phyloP scores from a whole-genome alignment of 2,888 invertebrate species.

The Cephus spinipes region DNA sequence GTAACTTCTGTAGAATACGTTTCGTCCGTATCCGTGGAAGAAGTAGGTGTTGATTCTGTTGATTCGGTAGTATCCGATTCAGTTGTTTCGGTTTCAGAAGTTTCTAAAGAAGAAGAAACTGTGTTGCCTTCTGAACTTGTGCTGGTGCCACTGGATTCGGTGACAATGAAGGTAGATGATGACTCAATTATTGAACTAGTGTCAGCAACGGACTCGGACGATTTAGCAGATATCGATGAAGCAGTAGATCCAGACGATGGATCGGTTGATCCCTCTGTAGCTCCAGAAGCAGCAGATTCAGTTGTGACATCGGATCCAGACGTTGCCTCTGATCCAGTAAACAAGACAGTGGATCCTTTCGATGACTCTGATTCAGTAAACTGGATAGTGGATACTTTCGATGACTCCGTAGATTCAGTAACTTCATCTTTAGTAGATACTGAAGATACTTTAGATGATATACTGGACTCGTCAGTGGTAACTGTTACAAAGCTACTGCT shows the following conservation, averaged over 20 bases:
- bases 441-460: slow-evolving; percentile 4
- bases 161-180: slow-evolving; percentile 8
- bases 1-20: slow-evolving; percentile 19
- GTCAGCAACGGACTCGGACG: background rate
- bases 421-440: slow-evolving; percentile 28
- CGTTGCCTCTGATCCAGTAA: slow-evolving; percentile 18
- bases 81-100: slow-evolving; percentile 8
- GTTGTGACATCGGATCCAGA: slow-evolving; percentile 27
- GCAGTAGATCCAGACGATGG: slow-evolving; percentile 30
- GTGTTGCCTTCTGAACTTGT: slow-evolving; percentile 28
- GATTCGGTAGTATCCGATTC: slow-evolving; percentile 36
- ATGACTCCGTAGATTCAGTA: slow-evolving; percentile 24
- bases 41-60: slow-evolving; percentile 33
- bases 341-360: slow-evolving; percentile 27
- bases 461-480: slow-evolving; percentile 11
- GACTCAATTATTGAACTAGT: slow-evolving; percentile 13
- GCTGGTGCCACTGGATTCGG: slow-evolving; percentile 21
- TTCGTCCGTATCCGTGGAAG: slow-evolving; percentile 26
- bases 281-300: slow-evolving; percentile 19
- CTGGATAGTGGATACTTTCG: slow-evolving; percentile 28
- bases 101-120: slow-evolving; percentile 1
- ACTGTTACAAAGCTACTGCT: slow-evolving; percentile 18
- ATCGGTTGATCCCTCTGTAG: slow-evolving; percentile 27
- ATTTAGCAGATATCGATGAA: slow-evolving; percentile 25
- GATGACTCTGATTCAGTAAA: slow-evolving; percentile 20